Percentiles rank a stretch among this genome's conserved stretches.
Evolutionary conservation across 2,888 invertebrate genomes (phyloP).

Genomic region (Chrysolina haemoptera): DNA sequence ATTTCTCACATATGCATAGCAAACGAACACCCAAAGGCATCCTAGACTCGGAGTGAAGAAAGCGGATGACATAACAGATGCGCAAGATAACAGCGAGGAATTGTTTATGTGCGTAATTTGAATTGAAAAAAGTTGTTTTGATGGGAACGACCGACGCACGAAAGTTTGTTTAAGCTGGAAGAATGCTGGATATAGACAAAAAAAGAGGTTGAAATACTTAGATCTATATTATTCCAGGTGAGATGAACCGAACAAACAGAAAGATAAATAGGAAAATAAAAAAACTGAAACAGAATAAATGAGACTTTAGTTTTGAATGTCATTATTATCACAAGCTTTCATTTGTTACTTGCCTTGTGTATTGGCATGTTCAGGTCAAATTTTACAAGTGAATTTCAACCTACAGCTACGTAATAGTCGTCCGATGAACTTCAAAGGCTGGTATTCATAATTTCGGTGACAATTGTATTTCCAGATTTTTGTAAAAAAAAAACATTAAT

Average conservation of each 20-base stretch:
- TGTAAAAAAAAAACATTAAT: no score
- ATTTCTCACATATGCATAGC: slow-evolving; percentile 18
- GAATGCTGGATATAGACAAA: not conserved
- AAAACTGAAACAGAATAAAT: no score
- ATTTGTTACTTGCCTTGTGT: no score
- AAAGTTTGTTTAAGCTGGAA: not conserved
- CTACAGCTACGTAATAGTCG: no score
- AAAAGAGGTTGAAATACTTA: not conserved
- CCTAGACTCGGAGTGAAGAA: not conserved
- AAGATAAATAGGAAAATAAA: no score
- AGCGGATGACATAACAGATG: slow-evolving; percentile 8
- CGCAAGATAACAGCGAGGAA: not conserved
- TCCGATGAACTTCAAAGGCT: no score
- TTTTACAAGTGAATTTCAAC: no score
- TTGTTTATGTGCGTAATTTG: not conserved
- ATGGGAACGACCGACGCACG: not conserved
- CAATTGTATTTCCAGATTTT: no score
- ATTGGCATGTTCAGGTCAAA: no score
- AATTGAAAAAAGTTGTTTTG: not conserved
- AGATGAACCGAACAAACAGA: not conserved
- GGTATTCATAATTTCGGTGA: no score
- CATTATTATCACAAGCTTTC: no score
- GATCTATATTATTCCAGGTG: not conserved
- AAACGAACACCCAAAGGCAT: slow-evolving; percentile 1
- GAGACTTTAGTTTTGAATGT: no score